Base-by-base conservation (phyloP, 2,797 vertebrate genomes). In the Manis crassicaudata region DNA sequence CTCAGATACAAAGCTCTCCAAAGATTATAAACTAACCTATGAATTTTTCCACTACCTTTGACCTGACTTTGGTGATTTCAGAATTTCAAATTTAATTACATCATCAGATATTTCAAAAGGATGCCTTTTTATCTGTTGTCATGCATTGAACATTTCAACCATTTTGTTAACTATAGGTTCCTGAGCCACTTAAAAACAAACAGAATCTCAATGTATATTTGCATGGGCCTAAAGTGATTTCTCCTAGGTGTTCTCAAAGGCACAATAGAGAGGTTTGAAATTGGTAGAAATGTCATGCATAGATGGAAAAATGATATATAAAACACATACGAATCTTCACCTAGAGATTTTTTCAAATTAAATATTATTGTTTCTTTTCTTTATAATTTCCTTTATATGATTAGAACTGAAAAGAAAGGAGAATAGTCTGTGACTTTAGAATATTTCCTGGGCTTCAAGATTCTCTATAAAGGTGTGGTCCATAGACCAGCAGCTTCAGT, bases 71-170 rank as follows among this genome's bases (percentile, higher is more conserved):
- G 97, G 68, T 81, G 52, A 88, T 98, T 98, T 97, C 98, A 97
- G 95, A 98, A 99, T 97, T 98, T 97, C 97, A 97, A 97, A 99
- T 99, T 99, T 99, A 96, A 99, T 98, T 97, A 99, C 96, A 93
- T 98, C 99, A 97, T 99, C 98, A 98, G 99, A 98, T 62, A 99
- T 98, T 97, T 99, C 99, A 54, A 96, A 79, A 93, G 8, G 8
- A 43, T 63, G 11, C 11, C 3, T 91, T 93, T 89, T 62, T 46
- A 93, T 21, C 7, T 85, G 29, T 3, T 84, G 54, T 80, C 35
- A 54, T 56, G 29, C 29, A 95, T 86, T 67, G 90, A 62, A n/a
- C 21, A 93, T 88, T 89, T 83, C 35, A 96, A 70, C 46, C 89
- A 23, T 68, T 92, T 96, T 88, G 27, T 91, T 87, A 85, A n/a